Evolutionary conservation across 2,888 invertebrate species (phyloP).

Genomic region (Drosophila gaucha): DNA sequence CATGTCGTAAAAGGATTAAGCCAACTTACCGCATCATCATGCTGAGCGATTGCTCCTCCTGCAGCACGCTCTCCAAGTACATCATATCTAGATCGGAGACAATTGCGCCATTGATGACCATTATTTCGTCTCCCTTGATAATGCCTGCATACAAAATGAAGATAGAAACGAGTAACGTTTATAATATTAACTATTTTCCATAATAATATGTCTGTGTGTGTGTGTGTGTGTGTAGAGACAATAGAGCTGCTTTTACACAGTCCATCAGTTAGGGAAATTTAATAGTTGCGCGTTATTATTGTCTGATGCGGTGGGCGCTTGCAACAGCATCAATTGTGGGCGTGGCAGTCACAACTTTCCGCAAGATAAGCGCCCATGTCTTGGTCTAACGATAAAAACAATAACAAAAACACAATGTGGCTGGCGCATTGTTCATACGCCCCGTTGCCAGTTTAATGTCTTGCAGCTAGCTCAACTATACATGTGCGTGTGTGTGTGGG

Average conservation of each 20-base stretch:
- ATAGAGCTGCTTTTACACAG: slow-evolving; percentile 18
- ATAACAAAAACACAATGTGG: slow-evolving; percentile 68
- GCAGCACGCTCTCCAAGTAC: slow-evolving; percentile 98
- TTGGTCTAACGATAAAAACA: slow-evolving; percentile 55
- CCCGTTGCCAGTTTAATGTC: slow-evolving; percentile 61
- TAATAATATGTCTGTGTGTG: neutral
- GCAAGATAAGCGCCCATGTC: slow-evolving; percentile 70
- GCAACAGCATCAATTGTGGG: slow-evolving; percentile 26
- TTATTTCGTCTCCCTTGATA: slow-evolving; percentile 98
- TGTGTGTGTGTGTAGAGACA: slow-evolving; percentile 19
- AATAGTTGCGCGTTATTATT: slow-evolving; percentile 39
- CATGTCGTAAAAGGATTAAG: slow-evolving; percentile 9
- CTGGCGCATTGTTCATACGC: slow-evolving; percentile 71
- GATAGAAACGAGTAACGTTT: slow-evolving; percentile 16
- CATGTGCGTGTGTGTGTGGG: slow-evolving; percentile 6
- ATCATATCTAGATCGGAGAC: slow-evolving; percentile 99
- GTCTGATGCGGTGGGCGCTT: neutral
- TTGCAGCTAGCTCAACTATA: slow-evolving; percentile 31
- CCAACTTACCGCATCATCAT: slow-evolving; percentile 95
- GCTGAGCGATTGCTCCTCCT: slow-evolving; percentile 96
- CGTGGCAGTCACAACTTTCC: slow-evolving; percentile 61
- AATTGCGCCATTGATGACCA: slow-evolving; percentile 99
- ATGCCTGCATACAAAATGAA: slow-evolving; percentile 89
- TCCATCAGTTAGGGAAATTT: slow-evolving; percentile 33
- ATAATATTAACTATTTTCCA: slow-evolving; percentile 17